A percentile compares a stretch with the other conserved stretches of the same genome.
These are phyloP conservation scores for Drosophila buzzatii DNA, from an alignment of 2,888 invertebrate species.

Conservation along the genomic window DNA sequence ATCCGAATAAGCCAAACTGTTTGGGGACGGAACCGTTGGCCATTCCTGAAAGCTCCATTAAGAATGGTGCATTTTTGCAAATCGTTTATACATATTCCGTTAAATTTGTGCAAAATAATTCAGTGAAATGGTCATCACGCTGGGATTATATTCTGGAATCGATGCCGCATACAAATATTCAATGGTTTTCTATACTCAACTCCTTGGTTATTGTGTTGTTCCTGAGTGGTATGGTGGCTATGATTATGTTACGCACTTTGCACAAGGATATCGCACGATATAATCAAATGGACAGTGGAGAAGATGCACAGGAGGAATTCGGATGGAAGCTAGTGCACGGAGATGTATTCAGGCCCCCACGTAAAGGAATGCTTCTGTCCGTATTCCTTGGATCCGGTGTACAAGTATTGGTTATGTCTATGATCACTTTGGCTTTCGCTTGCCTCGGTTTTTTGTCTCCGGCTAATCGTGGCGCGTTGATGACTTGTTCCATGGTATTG, in stretches of 20 bases:
- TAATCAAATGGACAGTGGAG: conserved; percentile 96
- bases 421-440: conserved; percentile 98
- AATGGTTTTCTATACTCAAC: conserved; percentile 99
- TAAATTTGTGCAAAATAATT: conserved; percentile 91
- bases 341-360: conserved; percentile 98
- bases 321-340: conserved; percentile 99
- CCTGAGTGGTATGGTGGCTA: conserved; percentile 99
- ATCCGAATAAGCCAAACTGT: conserved; percentile 86
- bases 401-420: conserved; percentile 97
- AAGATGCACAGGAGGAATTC: conserved; percentile 94
- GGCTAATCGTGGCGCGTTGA: conserved; percentile 98
- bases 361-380: conserved; percentile 97
- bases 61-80: conserved; percentile 86
- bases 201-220: conserved; percentile 98
- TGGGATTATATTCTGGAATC: conserved; percentile 99
- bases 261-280: conserved; percentile 99
- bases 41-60: conserved; percentile 88
- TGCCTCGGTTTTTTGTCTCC: conserved; percentile 99
- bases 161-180: conserved; percentile 99
- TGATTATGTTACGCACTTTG: conserved; percentile 98
- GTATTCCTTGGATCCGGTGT: conserved; percentile 98
- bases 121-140: conserved; percentile 98
- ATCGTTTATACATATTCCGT: conserved; percentile 96
- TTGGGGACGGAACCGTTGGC: conserved; percentile 88
- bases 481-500: conserved; percentile 98